Conservation (phyloP, 2,113 vertebrate genomes). For the Micronycteris hirsuta region DNA sequence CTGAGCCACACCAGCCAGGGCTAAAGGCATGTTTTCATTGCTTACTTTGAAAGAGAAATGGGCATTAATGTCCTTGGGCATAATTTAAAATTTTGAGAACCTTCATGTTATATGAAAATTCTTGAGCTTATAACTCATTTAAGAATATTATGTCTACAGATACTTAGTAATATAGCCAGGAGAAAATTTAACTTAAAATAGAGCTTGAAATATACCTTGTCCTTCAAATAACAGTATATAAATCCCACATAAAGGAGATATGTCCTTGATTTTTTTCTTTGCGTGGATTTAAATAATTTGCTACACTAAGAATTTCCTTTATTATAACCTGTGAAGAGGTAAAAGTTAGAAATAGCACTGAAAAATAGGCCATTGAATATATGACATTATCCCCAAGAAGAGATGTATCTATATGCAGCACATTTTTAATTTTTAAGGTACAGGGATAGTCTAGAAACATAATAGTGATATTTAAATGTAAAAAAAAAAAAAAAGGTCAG, state of each 20-base stretch:
- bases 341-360: conserved; percentile 17
- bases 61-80: not conserved
- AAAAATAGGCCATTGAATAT: conserved; percentile 9
- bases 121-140: conserved; percentile 37
- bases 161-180: not conserved
- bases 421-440: conserved; percentile 32
- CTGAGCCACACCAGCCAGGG: too few species aligned
- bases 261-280: conserved; percentile 20
- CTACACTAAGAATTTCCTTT: conserved; percentile 20
- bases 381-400: not conserved
- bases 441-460: not conserved
- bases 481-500: not conserved
- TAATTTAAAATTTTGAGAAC: conserved; percentile 34
- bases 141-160: conserved; percentile 30
- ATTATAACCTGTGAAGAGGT: conserved; percentile 6
- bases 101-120: conserved; percentile 1
- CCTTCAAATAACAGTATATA: conserved; percentile 49
- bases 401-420: not conserved
- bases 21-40: conserved; percentile 38
- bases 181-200: conserved; percentile 58
- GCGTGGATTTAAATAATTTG: conserved; percentile 55
- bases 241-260: conserved; percentile 14
- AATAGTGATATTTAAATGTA: conserved; percentile 21
- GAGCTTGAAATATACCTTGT: conserved; percentile 25
- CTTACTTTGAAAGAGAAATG: not conserved